Conservation (phyloP, 2,113 vertebrate species). For the Nycticorax nycticorax region DNA sequence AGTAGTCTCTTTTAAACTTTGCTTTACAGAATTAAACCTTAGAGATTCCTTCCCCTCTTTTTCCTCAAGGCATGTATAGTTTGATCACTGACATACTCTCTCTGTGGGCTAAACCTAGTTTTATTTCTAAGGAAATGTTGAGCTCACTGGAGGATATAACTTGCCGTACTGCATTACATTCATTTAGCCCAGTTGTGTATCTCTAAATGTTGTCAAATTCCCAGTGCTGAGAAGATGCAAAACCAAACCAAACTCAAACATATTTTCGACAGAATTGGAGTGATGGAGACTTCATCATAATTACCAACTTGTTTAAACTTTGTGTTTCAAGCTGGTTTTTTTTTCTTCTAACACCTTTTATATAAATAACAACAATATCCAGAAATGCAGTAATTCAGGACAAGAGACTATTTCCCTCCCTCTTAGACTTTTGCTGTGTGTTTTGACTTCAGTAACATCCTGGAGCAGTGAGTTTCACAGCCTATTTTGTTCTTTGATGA, state of each 20-base stretch:
- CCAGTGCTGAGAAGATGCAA: not conserved
- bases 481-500: not conserved
- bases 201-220: not conserved
- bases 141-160: constrained; percentile 11
- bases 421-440: not conserved
- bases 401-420: not conserved
- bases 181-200: not conserved
- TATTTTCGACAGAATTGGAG: not conserved
- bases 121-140: constrained; percentile 20
- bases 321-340: not conserved
- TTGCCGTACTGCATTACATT: constrained; percentile 11
- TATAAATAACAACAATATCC: not conserved
- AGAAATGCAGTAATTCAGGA: not conserved
- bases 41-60: constrained; percentile 21
- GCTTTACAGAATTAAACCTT: constrained; percentile 50
- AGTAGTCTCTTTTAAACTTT: constrained; percentile 30
- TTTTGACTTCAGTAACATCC: not conserved
- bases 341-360: not conserved
- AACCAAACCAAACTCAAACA: not conserved
- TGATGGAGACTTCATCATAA: not conserved
- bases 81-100: constrained; percentile 57
- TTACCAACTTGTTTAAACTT: not conserved
- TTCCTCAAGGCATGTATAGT: constrained; percentile 36
- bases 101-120: constrained; percentile 54
- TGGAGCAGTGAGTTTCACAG: not conserved